Conservation (phyloP, 2,113 vertebrate genomes). For the Pipa parva region DNA sequence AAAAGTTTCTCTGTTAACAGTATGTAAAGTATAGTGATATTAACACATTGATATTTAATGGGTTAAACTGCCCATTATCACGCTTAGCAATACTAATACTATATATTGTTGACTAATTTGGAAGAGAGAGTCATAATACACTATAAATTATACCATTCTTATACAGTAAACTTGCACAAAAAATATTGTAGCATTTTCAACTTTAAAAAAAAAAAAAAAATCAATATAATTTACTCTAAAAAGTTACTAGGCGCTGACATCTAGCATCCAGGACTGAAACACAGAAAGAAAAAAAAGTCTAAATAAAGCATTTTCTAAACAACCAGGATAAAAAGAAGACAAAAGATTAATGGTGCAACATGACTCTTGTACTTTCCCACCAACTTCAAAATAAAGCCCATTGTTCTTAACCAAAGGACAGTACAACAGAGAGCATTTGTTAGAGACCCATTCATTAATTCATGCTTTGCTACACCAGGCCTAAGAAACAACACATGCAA, state of each 20-base stretch:
- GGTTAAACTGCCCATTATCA: too few relatives aligned
- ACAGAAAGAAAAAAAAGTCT: background rate
- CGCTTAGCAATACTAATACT: too few relatives aligned
- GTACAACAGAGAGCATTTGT: constrained; percentile 26
- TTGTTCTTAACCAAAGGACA: constrained; percentile 16
- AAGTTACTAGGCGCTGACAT: background rate
- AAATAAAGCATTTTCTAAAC: constrained; percentile 2
- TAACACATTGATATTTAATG: too few relatives aligned
- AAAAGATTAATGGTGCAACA: constrained; percentile 34
- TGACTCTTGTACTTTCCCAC: constrained; percentile 36
- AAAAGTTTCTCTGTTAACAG: too few relatives aligned
- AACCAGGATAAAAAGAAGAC: constrained; percentile 3
- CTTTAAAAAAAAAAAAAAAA: too few relatives aligned
- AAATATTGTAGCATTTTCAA: too few relatives aligned
- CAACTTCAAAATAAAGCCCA: constrained; percentile 6
- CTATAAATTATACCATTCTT: too few relatives aligned
- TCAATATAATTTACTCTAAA: background rate
- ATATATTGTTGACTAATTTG: too few relatives aligned
- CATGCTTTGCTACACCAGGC: constrained; percentile 9
- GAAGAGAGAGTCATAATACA: too few relatives aligned
- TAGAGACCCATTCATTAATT: constrained; percentile 15
- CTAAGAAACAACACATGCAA: background rate
- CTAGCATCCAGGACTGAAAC: background rate
- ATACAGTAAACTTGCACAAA: too few relatives aligned
- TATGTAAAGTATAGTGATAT: too few relatives aligned